Conservation (phyloP, 2,797 vertebrate genomes). For the Siniperca obscura region DNA sequence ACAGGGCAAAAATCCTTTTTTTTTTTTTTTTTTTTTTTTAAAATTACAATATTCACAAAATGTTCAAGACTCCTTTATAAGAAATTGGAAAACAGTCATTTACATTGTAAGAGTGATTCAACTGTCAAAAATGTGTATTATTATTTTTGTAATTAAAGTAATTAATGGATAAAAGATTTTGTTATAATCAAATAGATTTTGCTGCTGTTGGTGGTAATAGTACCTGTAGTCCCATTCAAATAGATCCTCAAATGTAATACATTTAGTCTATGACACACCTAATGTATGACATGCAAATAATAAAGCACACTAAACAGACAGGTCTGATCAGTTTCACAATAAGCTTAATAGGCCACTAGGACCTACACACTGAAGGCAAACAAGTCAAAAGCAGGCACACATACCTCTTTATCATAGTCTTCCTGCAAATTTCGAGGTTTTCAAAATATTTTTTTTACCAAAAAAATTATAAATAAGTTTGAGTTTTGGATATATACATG, state of each 20-base stretch:
- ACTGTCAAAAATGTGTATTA: background rate
- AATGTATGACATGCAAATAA: background rate
- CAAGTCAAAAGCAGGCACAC: background rate
- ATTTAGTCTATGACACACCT: background rate
- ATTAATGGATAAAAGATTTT: background rate
- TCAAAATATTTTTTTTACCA: background rate
- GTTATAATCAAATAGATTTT: background rate
- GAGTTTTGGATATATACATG: background rate
- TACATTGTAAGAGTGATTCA: background rate
- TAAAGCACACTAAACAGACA: background rate
- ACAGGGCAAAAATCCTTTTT: background rate
- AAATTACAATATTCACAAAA: background rate
- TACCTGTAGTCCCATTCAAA: background rate
- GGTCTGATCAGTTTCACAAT: constrained; percentile 16
- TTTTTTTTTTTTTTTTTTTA: background rate
- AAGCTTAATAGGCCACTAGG: background rate
- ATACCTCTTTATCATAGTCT: background rate
- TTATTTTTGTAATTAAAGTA: background rate
- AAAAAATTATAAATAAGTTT: background rate
- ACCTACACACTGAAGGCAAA: background rate
- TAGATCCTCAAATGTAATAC: background rate
- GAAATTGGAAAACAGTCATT: background rate
- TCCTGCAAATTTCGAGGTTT: background rate
- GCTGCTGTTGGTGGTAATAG: background rate
- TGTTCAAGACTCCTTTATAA: background rate